phyloP scores from a whole-genome alignment of 2,888 invertebrate species.

The Cheilosia variabilis region DNA sequence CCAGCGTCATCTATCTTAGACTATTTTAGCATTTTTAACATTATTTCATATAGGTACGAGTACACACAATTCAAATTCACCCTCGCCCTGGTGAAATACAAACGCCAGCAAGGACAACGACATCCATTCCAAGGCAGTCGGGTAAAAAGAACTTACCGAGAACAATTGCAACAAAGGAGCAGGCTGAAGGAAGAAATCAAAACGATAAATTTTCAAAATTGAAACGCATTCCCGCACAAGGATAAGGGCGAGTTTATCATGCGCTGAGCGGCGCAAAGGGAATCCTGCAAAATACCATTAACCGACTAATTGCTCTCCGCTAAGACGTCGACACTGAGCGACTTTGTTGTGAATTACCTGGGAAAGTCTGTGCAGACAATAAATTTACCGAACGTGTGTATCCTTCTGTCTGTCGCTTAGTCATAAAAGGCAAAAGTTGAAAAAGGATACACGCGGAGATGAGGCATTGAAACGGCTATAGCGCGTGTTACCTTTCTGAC shows the following conservation, averaged over 20 bases:
- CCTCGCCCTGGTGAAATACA: slow-evolving; percentile 33
- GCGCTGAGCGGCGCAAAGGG: background rate
- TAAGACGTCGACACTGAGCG: slow-evolving; percentile 51
- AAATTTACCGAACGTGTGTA: slow-evolving; percentile 66
- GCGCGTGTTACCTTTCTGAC: slow-evolving; percentile 71
- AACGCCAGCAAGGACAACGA: slow-evolving; percentile 44
- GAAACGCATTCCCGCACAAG: slow-evolving; percentile 60
- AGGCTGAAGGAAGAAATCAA: slow-evolving; percentile 66
- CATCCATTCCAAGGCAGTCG: slow-evolving; percentile 21
- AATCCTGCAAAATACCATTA: slow-evolving; percentile 69
- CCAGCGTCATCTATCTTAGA: slow-evolving; percentile 66
- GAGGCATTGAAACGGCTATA: slow-evolving; percentile 67
- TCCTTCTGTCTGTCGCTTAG: slow-evolving; percentile 38
- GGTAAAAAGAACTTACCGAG: slow-evolving; percentile 30
- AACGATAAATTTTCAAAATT: slow-evolving; percentile 75
- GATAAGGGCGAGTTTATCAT: slow-evolving; percentile 62
- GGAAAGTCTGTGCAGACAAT: slow-evolving; percentile 32
- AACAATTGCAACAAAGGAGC: slow-evolving; percentile 51
- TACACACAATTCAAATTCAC: slow-evolving; percentile 68
- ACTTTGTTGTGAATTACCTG: slow-evolving; percentile 44
- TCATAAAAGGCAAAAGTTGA: slow-evolving; percentile 62
- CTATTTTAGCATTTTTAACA: slow-evolving; percentile 58
- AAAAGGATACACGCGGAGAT: slow-evolving; percentile 46
- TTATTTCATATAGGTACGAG: slow-evolving; percentile 30
- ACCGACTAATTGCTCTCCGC: slow-evolving; percentile 70